These are phyloP conservation scores for Aeoliscus strigatus DNA, from an alignment of 2,797 vertebrate species.

Conservation along the genomic window DNA sequence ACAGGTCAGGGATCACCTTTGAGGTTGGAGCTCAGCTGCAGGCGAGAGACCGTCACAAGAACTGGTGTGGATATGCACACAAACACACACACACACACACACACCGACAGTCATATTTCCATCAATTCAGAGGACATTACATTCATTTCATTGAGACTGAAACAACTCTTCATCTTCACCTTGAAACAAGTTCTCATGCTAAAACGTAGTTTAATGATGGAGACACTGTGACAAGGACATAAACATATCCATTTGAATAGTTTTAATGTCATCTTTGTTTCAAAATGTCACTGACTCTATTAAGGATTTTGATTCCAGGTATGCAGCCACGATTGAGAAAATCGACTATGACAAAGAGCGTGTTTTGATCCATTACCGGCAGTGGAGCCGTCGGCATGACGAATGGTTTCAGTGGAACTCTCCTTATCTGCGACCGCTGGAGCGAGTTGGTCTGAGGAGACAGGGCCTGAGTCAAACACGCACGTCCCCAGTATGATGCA, in stretches of 20 bases:
- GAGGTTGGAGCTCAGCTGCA: conserved; percentile 94
- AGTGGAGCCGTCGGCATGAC: conserved; percentile 89
- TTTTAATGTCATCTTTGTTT: too few relatives aligned
- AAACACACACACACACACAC: background rate
- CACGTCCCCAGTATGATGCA: conserved; percentile 34
- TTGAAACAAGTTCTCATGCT: too few relatives aligned
- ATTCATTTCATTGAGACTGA: too few relatives aligned
- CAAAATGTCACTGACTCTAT: background rate
- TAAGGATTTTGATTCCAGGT: conserved; percentile 61
- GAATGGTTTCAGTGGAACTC: conserved; percentile 94
- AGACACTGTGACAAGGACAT: too few relatives aligned
- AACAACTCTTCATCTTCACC: too few relatives aligned
- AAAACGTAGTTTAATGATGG: too few relatives aligned
- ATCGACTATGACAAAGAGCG: conserved; percentile 88
- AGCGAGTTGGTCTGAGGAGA: conserved; percentile 85
- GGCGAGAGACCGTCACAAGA: conserved; percentile 93
- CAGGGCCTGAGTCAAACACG: conserved; percentile 34
- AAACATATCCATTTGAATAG: too few relatives aligned
- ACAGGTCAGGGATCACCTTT: conserved; percentile 91
- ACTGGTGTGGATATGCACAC: conserved; percentile 64
- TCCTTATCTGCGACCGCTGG: conserved; percentile 83
- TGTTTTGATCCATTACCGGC: conserved; percentile 87
- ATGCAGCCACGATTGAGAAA: conserved; percentile 87
- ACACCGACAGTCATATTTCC: background rate
- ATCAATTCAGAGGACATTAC: too few relatives aligned